Evolutionary conservation across 1,140 invertebrate species (phyloP).

Genomic region (Cydia strobilella): DNA sequence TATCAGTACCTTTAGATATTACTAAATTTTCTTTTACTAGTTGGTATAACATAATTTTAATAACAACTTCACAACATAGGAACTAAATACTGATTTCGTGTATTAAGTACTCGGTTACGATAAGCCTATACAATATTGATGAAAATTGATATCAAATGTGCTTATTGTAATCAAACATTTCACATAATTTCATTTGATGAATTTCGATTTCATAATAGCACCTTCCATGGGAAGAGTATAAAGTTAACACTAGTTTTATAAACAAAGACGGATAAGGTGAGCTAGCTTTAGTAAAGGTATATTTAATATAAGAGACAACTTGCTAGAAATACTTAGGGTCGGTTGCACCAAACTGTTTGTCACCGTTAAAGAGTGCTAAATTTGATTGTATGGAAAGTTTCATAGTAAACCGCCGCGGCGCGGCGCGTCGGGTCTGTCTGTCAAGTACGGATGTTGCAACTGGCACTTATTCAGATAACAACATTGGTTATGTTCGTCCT

Average conservation of each 20-base stretch:
- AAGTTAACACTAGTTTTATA: constrained; percentile 35
- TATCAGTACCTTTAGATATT: too few species aligned
- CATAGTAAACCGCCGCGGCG: too few species aligned
- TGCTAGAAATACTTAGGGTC: too few species aligned
- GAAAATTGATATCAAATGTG: constrained; percentile 21
- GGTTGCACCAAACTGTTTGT: too few species aligned
- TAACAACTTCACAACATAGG: not conserved
- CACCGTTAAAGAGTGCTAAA: too few species aligned
- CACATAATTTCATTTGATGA: constrained; percentile 24
- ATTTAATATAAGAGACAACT: not conserved
- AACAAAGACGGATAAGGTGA: constrained; percentile 21
- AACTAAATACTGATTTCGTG: constrained; percentile 1
- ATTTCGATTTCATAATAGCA: constrained; percentile 31
- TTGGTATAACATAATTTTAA: not conserved
- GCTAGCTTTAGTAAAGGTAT: not conserved
- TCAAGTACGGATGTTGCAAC: too few species aligned
- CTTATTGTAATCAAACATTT: constrained; percentile 25
- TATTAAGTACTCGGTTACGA: constrained; percentile 16
- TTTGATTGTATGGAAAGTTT: too few species aligned
- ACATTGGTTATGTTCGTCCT: too few species aligned
- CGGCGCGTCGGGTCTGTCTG: too few species aligned
- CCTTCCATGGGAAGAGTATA: constrained; percentile 37
- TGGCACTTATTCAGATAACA: too few species aligned
- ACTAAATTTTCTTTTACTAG: too few species aligned
- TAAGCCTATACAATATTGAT: not conserved